Conservation (phyloP, 2,113 vertebrate genomes). For the Rhadina sibilatrix region DNA sequence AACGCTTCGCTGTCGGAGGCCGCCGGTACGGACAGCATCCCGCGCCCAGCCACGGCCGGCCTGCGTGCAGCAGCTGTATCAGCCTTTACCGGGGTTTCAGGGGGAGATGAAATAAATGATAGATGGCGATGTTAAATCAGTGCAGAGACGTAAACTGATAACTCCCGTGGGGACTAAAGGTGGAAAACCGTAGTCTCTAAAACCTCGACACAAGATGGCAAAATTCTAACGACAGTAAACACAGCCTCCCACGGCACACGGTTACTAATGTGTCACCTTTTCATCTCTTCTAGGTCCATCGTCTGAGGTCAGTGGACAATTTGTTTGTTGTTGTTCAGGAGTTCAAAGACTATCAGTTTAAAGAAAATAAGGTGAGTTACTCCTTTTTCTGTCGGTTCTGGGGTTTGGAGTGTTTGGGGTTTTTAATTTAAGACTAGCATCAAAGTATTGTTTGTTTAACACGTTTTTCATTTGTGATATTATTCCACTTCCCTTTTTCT, state of each 20-base stretch:
- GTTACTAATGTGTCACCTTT: neutral
- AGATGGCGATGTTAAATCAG: fast-evolving
- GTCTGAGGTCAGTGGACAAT: slow-evolving; percentile 91
- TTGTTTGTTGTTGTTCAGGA: slow-evolving; percentile 93
- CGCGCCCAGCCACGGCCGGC: neutral
- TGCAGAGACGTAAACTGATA: fast-evolving
- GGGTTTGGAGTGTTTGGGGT: neutral
- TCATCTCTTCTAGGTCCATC: slow-evolving; percentile 80
- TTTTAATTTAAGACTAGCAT: neutral
- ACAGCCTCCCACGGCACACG: neutral
- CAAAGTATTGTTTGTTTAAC: neutral
- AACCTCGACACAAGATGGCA: too few species aligned
- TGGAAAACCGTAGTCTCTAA: fast-evolving
- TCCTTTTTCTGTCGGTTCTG: fast-evolving
- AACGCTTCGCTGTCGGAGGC: neutral
- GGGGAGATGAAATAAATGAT: fast-evolving
- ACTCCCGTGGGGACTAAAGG: fast-evolving
- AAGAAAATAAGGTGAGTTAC: slow-evolving; percentile 85
- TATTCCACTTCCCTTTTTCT: neutral
- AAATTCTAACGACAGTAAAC: fast-evolving
- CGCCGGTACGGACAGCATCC: neutral
- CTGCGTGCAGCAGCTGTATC: neutral
- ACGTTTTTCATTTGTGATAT: neutral
- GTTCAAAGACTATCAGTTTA: slow-evolving; percentile 87
- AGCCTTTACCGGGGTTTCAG: neutral